Conservation (phyloP, 2,888 invertebrate genomes). For the Epinotia brunnichana region DNA sequence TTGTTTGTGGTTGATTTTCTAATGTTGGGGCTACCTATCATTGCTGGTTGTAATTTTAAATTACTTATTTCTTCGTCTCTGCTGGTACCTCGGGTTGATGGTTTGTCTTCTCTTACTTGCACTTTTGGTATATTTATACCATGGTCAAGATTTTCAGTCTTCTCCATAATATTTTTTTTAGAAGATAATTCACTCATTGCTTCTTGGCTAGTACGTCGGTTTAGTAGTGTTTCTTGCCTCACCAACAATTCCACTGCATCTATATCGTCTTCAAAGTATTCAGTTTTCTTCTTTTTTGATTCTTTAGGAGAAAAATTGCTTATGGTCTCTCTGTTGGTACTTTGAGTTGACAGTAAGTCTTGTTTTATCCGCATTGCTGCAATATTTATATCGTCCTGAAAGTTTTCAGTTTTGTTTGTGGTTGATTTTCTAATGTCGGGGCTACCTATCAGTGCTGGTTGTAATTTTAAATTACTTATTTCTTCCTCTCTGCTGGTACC, state of each 20-base stretch:
- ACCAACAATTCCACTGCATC: not conserved
- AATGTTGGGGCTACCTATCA: not conserved
- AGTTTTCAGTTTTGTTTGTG: not conserved
- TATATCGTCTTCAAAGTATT: not conserved
- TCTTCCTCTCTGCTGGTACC: not conserved
- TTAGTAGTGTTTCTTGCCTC: not conserved
- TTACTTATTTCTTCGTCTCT: not conserved
- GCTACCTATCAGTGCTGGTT: not conserved
- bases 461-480: not conserved
- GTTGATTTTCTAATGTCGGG: not conserved
- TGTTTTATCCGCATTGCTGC: not conserved
- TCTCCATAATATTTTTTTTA: not conserved
- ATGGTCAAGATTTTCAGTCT: not conserved
- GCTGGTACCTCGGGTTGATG: too few species aligned
- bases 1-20: constrained; percentile 1
- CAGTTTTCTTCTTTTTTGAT: not conserved
- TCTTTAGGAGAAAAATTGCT: not conserved
- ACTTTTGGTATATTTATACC: not conserved
- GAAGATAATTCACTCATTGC: not conserved
- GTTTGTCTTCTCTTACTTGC: not conserved
- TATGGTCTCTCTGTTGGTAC: not conserved
- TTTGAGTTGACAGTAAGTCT: not conserved
- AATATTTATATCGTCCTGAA: not conserved
- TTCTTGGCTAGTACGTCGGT: not conserved
- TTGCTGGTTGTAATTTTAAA: not conserved